Conservation (phyloP, 30 jellyfish, hydroid and myxozoan species). For the Nemopilema nomurai region DNA sequence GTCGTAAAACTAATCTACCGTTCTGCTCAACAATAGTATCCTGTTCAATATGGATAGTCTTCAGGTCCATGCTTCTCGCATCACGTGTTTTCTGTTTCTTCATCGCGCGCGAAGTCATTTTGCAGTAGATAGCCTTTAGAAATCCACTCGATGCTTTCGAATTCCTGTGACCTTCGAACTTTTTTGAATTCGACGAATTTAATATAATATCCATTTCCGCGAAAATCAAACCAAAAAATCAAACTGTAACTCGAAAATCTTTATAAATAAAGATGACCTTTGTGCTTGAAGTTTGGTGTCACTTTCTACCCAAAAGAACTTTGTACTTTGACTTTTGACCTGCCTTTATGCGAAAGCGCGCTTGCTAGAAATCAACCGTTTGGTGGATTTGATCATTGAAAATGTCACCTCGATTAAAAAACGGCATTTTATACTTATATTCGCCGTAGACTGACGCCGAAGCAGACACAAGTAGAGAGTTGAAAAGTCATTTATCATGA, state of each 20-base stretch:
- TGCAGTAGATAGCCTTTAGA: not conserved
- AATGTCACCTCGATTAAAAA: not conserved
- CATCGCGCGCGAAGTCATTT: not conserved
- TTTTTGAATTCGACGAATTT: not conserved
- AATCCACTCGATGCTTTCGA: not conserved
- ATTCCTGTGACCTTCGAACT: not conserved
- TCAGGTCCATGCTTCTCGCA: not conserved
- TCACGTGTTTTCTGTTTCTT: not conserved
- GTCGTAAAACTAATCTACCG: slow-evolving; percentile 14
- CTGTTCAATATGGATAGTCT: not conserved
- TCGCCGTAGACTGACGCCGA: not conserved
- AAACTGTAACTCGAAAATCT: too few relatives aligned
- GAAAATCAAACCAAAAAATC: not conserved
- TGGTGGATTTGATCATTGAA: not conserved
- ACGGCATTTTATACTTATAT: not conserved
- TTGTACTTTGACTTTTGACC: not conserved
- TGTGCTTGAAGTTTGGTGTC: not conserved
- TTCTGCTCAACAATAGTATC: slow-evolving; percentile 1
- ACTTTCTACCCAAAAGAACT: not conserved
- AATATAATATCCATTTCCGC: not conserved
- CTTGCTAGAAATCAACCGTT: not conserved
- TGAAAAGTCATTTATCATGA: not conserved
- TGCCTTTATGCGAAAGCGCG: too few relatives aligned
- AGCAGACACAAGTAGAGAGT: not conserved
- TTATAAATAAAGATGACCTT: not conserved